Percentiles rank a stretch among this genome's conserved stretches.
Conservation (phyloP, 2,113 vertebrate species). For the Indicator maculatus region DNA sequence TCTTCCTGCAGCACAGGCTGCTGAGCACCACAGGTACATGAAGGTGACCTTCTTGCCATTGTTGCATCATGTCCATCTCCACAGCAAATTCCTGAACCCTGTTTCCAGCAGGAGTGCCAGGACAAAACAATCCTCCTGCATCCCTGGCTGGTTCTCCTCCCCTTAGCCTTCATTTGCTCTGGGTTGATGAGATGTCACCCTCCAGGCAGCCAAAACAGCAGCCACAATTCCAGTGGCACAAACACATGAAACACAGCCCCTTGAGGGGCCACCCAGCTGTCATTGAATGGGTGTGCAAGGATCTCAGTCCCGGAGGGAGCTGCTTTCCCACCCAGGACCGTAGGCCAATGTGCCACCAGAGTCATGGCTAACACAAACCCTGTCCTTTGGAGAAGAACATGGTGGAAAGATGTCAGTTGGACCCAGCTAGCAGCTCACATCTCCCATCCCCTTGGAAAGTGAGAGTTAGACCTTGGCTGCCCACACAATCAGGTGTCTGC, state of each 20-base stretch:
- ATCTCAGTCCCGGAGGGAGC: background rate
- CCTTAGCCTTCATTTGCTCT: background rate
- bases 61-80: background rate
- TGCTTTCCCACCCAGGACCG: background rate
- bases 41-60: background rate
- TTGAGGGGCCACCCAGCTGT: accelerated
- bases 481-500: background rate
- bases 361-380: accelerated
- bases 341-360: accelerated
- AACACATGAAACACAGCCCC: accelerated
- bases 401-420: background rate
- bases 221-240: background rate
- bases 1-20: background rate
- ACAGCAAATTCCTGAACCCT: background rate
- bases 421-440: background rate
- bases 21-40: accelerated
- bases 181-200: accelerated
- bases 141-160: background rate
- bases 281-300: accelerated
- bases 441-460: background rate
- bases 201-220: background rate
- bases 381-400: background rate
- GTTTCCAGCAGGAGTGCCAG: background rate
- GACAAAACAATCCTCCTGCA: background rate
- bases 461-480: background rate